These are phyloP conservation scores for Synanceia verrucosa DNA, from an alignment of 2,797 vertebrate species.

Conservation along the genomic window DNA sequence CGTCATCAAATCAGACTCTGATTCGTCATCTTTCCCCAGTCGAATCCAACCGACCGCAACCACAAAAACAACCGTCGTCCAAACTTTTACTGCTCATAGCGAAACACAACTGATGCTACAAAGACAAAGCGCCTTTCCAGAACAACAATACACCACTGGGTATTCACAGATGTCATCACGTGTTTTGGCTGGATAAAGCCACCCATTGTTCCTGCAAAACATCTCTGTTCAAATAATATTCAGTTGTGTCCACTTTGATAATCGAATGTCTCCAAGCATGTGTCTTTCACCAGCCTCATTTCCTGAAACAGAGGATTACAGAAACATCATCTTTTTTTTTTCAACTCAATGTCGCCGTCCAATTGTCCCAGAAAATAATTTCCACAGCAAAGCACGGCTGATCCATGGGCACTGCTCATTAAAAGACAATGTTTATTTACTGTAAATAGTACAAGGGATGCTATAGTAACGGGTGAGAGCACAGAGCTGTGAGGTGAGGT, in stretches of 20 bases:
- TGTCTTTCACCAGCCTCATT: conserved; percentile 45
- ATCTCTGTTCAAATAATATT: conserved; percentile 15
- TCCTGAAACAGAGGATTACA: conserved; percentile 40
- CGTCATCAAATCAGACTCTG: conserved; percentile 43
- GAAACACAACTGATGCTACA: conserved; percentile 37
- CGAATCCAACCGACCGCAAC: conserved; percentile 32
- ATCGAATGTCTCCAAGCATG: conserved; percentile 23
- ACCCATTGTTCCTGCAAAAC: conserved; percentile 54
- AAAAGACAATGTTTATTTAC: conserved; percentile 70
- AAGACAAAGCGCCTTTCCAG: conserved; percentile 51
- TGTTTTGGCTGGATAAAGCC: conserved; percentile 41
- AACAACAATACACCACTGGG: conserved; percentile 33
- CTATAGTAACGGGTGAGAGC: conserved; percentile 75
- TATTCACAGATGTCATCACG: conserved; percentile 28
- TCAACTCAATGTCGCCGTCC: conserved; percentile 25
- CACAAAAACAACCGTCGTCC: conserved; percentile 50
- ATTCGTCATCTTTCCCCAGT: conserved; percentile 58
- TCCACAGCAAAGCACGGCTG: neutral
- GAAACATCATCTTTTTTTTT: conserved; percentile 36
- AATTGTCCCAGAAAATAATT: conserved; percentile 29
- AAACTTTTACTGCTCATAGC: conserved; percentile 58
- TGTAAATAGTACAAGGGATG: conserved; percentile 59
- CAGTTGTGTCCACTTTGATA: conserved; percentile 40
- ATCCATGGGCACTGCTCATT: conserved; percentile 31
- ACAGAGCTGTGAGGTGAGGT: conserved; percentile 69